A percentile compares a stretch with the other conserved stretches of the same genome.
Evolutionary conservation across 1,140 invertebrate genomes (phyloP).

Genomic region (Monochamus saltuarius): DNA sequence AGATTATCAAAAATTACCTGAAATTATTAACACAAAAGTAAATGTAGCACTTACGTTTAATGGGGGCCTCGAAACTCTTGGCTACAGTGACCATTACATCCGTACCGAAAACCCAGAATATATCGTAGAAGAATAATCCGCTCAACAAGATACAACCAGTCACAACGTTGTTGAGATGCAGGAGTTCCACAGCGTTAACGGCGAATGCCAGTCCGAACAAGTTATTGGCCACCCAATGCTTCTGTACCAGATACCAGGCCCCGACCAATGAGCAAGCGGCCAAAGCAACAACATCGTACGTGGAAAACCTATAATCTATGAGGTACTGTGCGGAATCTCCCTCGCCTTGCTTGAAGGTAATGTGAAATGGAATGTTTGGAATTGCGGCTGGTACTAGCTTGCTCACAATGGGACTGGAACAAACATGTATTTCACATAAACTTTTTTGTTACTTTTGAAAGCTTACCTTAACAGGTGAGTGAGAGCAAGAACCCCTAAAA

Average conservation of each 20-base stretch:
- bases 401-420: conserved; percentile 76
- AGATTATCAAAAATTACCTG: too few relatives aligned
- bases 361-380: conserved; percentile 83
- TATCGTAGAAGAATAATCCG: conserved; percentile 97
- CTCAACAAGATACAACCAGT: conserved; percentile 95
- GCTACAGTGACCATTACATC: conserved; percentile 99
- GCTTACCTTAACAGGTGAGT: conserved; percentile 86
- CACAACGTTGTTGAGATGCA: conserved; percentile 94
- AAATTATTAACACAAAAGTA: too few relatives aligned
- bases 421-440: not conserved
- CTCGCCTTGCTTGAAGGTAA: conserved; percentile 79
- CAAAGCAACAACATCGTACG: conserved; percentile 87
- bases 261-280: conserved; percentile 79
- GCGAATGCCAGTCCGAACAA: conserved; percentile 98
- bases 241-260: conserved; percentile 91
- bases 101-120: conserved; percentile 99
- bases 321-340: conserved; percentile 66
- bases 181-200: conserved; percentile 94
- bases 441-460: conserved; percentile 1
- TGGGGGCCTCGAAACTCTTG: conserved; percentile 98
- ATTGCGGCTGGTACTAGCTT: conserved; percentile 82
- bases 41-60: conserved; percentile 75
- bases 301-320: conserved; percentile 89
- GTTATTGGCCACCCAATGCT: conserved; percentile 99
- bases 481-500: conserved; percentile 89